Percentiles rank a stretch among this genome's conserved stretches.
These are phyloP conservation scores for Apostichopus californicus DNA, from an alignment of 35 echinoderm and acorn worm genomes.

Conservation along the genomic window DNA sequence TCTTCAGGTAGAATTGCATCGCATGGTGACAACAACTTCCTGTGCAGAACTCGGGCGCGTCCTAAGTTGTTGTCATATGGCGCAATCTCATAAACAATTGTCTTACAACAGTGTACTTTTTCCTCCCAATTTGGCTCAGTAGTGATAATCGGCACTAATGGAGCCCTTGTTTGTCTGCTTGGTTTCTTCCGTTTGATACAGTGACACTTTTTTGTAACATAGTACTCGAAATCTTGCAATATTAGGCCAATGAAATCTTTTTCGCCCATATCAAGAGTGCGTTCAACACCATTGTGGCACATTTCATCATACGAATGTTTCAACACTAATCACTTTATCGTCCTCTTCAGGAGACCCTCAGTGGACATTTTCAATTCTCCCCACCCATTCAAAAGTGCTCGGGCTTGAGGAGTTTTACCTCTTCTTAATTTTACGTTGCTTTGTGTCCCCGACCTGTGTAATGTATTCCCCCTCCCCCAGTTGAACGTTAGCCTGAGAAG, in stretches of 20 bases:
- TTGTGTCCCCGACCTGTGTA: too few relatives aligned
- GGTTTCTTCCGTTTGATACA: constrained; percentile 46
- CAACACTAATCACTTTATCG: neutral
- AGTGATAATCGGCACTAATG: constrained; percentile 55
- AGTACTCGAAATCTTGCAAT: constrained; percentile 59
- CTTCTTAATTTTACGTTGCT: neutral
- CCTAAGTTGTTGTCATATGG: neutral
- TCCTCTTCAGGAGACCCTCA: constrained; percentile 20
- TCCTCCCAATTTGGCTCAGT: constrained; percentile 53
- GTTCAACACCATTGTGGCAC: constrained; percentile 44
- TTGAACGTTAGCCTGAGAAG: too few relatives aligned
- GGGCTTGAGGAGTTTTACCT: too few relatives aligned
- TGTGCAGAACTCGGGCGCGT: too few relatives aligned
- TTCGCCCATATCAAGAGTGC: constrained; percentile 8
- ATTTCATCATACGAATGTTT: constrained; percentile 46
- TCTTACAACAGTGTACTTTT: neutral
- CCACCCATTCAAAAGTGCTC: neutral
- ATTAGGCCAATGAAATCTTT: constrained; percentile 54
- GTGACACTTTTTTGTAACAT: constrained; percentile 17
- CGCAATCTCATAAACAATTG: constrained; percentile 42
- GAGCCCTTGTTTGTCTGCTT: constrained; percentile 34
- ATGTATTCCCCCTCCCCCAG: too few relatives aligned
- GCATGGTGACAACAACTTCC: too few relatives aligned
- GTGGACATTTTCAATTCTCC: constrained; percentile 14
- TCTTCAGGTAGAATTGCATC: too few relatives aligned